Base-by-base conservation (phyloP, 2,797 vertebrate genomes). In the Sebastes dallii region DNA sequence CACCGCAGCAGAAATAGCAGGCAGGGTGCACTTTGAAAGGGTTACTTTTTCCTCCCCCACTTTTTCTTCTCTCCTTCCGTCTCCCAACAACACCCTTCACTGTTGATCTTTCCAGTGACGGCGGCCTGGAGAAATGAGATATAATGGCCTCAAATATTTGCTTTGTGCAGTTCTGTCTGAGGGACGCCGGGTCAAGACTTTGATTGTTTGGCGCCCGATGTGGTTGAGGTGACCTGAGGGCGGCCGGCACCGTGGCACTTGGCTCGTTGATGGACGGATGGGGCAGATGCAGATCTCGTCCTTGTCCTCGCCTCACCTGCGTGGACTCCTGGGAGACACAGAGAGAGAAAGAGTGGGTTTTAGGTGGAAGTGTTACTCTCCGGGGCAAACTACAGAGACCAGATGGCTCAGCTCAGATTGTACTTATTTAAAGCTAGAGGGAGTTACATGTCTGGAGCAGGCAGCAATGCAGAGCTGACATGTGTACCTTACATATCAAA, bases 1-100 rank as follows among this genome's bases (percentile, higher is more conserved):
- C 96, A 96, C 82, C 34, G 82, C 71, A 78, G 88, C 93, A 94
- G 87, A 95, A 96, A 96, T 95, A 96, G 94, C 87, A 83, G 75
- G 64, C 80, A 82, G 93, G 80, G 84, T 91, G 90, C 87, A 84
- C 92, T 94, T 92, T 91, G 86, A 92, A 94, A 89, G 85, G 86
- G 88, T 84, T 84, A 84, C 82, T 90, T 86, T 86, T 92, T 91
- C 85, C 83, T 75, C 89, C 88, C 88, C 85, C 87, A 50, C 88
- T 64, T 88, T 88, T 91, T 86, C 77, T 85, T 81, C 75, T 80
- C 73, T 86, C 67, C 87, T 58, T 88, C 83, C 68, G 70, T 93
- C 84, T 79, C 80, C 82, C 68, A 78, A 82, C 71, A 71, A 75
- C 88, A 86, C 88, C 86, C 90, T 92, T 84, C 71, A 54, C 84